Evolutionary conservation across 64 coral and sea anemone genomes (phyloP), one percentile per base, ranked within the genome.

Genomic region (Anthopleura sola): DNA sequence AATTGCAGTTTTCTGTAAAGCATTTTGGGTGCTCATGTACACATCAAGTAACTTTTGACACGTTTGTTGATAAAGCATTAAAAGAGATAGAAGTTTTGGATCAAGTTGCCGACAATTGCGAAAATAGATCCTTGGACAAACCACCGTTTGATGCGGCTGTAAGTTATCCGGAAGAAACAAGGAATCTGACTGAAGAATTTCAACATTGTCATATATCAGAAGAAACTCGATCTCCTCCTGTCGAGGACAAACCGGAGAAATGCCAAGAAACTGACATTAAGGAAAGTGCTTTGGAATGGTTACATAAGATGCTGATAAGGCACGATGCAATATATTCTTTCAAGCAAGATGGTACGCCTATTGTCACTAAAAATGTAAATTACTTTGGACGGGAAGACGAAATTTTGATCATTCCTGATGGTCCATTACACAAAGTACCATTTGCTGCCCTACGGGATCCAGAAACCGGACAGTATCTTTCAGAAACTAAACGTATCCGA

Each of bases 341-440:
- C 24, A 60, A 60, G 24, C 57, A 60, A 60, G 57, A 60, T n/a
- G 57, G 24, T 24, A 60, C 57, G 20, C 19, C 4, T 60, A 8
- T 9, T 60, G 19, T 24, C 5, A 13, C 57, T 60, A 60, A 60
- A 19, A 23, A 24, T 13, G 9, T 24, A 21, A 60, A 60, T 24
- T 60, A 60, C 23, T 6, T 60, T 24, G 57, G 57, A 60, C 19
- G 24, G 57, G 21, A 24, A 60, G 57, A 60, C 24, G 86, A 82
- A 29, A 82, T 88, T 49, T 32, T 88, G 75, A 81, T 88, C 17
- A 31, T 88, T 57, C 86, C 86, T 13, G 86, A 88, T 37, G 86
- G 86, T 44, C 6, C 37, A 20, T 21, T 60, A 13, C 24, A 60
- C 23, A n/a, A 60, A 60, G 57, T 60, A n/a, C 57, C 57, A 24